These are phyloP conservation scores for Drosophila hamatofila DNA, from an alignment of 2,888 invertebrate species.

Conservation along the genomic window DNA sequence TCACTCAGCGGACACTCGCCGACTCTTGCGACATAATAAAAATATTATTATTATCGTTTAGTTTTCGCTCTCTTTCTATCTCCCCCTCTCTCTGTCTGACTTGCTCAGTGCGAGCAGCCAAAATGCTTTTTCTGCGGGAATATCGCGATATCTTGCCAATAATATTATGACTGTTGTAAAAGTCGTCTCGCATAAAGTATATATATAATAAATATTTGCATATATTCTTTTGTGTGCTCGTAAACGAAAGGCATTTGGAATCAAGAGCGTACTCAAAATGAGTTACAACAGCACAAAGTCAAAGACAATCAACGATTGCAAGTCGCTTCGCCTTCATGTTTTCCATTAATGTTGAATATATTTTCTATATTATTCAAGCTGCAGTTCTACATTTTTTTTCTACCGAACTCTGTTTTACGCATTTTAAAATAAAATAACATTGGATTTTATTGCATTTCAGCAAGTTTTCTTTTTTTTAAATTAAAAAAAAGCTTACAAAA, in stretches of 20 bases:
- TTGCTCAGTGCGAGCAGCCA: neutral
- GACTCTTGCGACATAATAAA: constrained; percentile 23
- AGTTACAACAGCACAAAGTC: neutral
- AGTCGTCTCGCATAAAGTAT: neutral
- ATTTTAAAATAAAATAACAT: too few relatives aligned
- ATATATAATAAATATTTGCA: neutral
- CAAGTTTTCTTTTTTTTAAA: too few relatives aligned
- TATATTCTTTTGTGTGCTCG: neutral
- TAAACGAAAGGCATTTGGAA: neutral
- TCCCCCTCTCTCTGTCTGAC: neutral
- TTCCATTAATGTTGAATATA: too few relatives aligned
- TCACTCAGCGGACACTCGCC: neutral
- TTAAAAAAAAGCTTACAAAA: too few relatives aligned
- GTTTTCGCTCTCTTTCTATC: neutral
- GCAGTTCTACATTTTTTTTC: too few relatives aligned
- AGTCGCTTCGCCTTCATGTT: too few relatives aligned
- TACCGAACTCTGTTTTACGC: too few relatives aligned
- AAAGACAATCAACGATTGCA: neutral
- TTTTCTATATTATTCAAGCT: too few relatives aligned
- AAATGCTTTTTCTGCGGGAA: constrained; percentile 6
- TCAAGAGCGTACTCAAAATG: neutral
- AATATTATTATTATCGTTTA: constrained; percentile 22
- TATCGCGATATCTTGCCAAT: constrained; percentile 9
- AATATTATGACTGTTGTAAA: constrained; percentile 13
- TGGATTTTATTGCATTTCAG: too few relatives aligned